Base-by-base conservation (phyloP, 2,888 invertebrate species). In the Synanthedon vespiformis region DNA sequence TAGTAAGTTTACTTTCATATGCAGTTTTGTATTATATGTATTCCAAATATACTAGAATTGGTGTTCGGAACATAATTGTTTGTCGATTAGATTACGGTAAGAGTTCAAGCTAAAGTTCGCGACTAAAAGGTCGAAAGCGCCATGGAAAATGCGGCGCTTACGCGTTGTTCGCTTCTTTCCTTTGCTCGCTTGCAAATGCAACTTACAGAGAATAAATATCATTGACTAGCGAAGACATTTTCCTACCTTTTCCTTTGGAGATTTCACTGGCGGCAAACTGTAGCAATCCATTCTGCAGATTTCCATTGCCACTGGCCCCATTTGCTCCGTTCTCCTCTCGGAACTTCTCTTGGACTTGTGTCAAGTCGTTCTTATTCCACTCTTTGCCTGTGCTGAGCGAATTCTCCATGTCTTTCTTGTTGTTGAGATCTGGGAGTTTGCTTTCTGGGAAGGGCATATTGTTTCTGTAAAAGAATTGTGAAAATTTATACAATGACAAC, bases 361-460 rank as follows among this genome's bases (percentile, higher is more conserved):
- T 60, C 13, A 83, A 69, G 61, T 90, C 90, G 67, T 91, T 90
- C 67, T 89, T 89, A 61, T 90, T 83, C 68, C 88, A 75, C 34
- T 73, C 74, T 48, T 56, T 59, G 2, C 68, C 57, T 52, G 27
- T 22, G 12, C 65, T 69, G 3, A 84, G 66, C 0, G 85, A 83
- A 2, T 71, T 67, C 52, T 85, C 82, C 79, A 86, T 79, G 41
- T 80, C 84, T 22, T 72, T 75, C 60, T 83, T 83, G 61, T 90
- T 89, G 64, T 90, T 89, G 65, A 88, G 88, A 47, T 89, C 84
- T 0, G 89, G 77, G 22, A 89, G 76, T 57, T 89, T 86, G 51
- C 87, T 71, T 1, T 89, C 90, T 0, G 93, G 92, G 72, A 93
- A 92, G 0, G 92, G 90, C 59, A 89, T 84, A n/a, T 92, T 91